Conservation (phyloP, 2,888 invertebrate genomes). For the Acanthosoma haemorrhoidale region DNA sequence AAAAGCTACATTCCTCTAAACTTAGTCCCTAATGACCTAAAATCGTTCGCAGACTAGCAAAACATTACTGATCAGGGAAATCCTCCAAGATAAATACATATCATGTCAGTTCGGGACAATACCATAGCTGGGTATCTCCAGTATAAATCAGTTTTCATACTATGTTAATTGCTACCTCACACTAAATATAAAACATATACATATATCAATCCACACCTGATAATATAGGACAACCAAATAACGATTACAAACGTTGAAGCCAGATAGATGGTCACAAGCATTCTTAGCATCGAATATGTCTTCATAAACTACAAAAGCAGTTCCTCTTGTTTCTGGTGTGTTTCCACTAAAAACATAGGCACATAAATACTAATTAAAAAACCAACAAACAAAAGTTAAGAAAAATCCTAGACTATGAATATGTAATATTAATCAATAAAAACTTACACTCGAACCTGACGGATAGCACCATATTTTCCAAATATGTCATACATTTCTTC, state of each 20-base stretch:
- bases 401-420: background rate
- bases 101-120: no score
- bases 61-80: no score
- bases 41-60: no score
- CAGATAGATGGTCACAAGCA: constrained; percentile 97
- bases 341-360: constrained; percentile 76
- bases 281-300: constrained; percentile 99
- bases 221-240: constrained; percentile 99
- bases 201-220: no score
- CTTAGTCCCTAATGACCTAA: no score
- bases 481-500: constrained; percentile 99
- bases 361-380: background rate
- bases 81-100: no score
- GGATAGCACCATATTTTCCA: constrained; percentile 98
- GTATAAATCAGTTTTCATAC: no score
- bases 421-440: background rate
- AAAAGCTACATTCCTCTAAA: no score
- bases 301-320: constrained; percentile 99
- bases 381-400: background rate
- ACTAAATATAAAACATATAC: no score
- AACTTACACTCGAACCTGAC: constrained; percentile 95
- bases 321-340: constrained; percentile 95
- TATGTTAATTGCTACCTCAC: no score
- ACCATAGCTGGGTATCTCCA: no score
- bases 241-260: constrained; percentile 97